A percentile compares a stretch with the other conserved stretches of the same genome.
These are phyloP conservation scores for Caradrina clavipalpis DNA, from an alignment of 2,888 invertebrate genomes.

Conservation along the genomic window DNA sequence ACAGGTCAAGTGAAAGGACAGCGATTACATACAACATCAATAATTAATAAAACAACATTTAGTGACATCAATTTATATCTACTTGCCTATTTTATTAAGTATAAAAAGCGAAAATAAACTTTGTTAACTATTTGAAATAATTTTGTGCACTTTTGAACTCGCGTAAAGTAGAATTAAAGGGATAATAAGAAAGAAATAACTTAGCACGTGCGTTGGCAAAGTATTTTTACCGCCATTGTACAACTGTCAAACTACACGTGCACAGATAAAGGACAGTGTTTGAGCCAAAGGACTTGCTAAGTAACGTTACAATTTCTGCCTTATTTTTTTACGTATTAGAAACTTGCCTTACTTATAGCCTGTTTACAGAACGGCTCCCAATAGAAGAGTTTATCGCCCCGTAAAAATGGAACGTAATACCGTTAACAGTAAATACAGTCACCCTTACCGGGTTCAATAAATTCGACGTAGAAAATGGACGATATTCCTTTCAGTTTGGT, in stretches of 20 bases:
- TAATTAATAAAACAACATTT: background rate
- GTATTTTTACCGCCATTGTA: background rate
- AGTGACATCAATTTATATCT: background rate
- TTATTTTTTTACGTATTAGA: no score
- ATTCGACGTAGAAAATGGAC: slow-evolving; percentile 37
- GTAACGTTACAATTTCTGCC: no score
- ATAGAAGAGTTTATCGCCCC: background rate
- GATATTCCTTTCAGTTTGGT: slow-evolving; percentile 26
- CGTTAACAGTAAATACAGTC: slow-evolving; percentile 2
- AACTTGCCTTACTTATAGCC: background rate
- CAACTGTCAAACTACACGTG: background rate
- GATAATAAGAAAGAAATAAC: background rate
- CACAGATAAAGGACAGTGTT: background rate
- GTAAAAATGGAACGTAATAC: slow-evolving; percentile 19
- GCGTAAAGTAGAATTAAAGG: background rate
- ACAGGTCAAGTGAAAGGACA: slow-evolving; percentile 9
- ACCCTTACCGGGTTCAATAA: slow-evolving; percentile 9
- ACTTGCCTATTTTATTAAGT: background rate
- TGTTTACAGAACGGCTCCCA: background rate
- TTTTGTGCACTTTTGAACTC: slow-evolving; percentile 24
- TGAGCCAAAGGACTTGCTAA: background rate
- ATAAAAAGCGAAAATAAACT: slow-evolving; percentile 33
- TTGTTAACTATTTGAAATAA: background rate
- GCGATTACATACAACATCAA: slow-evolving; percentile 15
- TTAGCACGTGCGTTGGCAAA: background rate